Evolutionary conservation across 1,140 invertebrate species (phyloP).

Genomic region (Bombus terrestris): DNA sequence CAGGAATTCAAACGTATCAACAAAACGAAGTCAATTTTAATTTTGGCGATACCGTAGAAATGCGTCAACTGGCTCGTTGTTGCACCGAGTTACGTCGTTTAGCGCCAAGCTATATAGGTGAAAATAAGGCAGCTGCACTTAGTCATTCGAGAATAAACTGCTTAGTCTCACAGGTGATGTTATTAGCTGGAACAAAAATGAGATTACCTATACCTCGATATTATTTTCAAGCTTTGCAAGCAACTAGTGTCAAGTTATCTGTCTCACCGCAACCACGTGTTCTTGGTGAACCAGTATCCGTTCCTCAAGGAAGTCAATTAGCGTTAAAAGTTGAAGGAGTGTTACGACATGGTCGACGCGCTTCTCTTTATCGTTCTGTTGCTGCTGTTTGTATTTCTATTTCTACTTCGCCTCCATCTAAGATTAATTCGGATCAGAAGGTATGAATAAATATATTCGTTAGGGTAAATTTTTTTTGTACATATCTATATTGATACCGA

Average conservation of each 20-base stretch:
- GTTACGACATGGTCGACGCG: conserved; percentile 87
- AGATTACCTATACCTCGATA: conserved; percentile 90
- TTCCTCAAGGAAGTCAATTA: conserved; percentile 90
- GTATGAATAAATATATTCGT: conserved; percentile 57
- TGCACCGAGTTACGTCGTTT: conserved; percentile 83
- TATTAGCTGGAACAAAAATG: conserved; percentile 86
- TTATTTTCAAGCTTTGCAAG: conserved; percentile 94
- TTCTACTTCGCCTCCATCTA: conserved; percentile 85
- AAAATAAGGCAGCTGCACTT: conserved; percentile 78
- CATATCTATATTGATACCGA: background rate
- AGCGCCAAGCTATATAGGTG: conserved; percentile 76
- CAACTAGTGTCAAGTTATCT: conserved; percentile 91
- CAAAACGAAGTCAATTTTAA: conserved; percentile 82
- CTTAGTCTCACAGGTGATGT: conserved; percentile 86
- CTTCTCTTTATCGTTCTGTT: conserved; percentile 88
- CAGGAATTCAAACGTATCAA: conserved; percentile 79
- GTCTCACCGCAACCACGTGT: conserved; percentile 92
- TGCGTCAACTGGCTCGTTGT: conserved; percentile 82
- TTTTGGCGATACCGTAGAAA: conserved; percentile 82
- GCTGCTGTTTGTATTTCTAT: conserved; percentile 88
- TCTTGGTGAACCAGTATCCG: conserved; percentile 89
- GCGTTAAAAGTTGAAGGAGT: conserved; percentile 95
- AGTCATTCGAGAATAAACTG: conserved; percentile 84
- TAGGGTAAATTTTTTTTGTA: background rate
- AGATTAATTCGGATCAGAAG: conserved; percentile 82